Percentiles rank a stretch among this genome's conserved stretches.
Evolutionary conservation across 2,888 invertebrate genomes (phyloP).

Genomic region (Linnaemya vulpina): DNA sequence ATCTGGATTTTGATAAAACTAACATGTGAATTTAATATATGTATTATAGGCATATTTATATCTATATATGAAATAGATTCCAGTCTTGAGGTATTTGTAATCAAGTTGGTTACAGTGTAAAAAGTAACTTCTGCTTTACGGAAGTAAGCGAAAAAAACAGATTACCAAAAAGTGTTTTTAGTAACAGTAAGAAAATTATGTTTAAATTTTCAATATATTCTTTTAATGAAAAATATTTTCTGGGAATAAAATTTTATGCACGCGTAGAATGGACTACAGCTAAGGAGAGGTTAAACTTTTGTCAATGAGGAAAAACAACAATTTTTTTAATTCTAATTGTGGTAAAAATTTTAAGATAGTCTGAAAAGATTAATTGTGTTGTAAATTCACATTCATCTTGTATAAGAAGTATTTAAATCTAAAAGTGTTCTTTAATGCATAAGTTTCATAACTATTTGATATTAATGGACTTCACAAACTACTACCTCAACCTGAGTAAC

Average conservation of each 20-base stretch:
- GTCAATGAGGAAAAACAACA: background rate
- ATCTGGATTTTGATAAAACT: too few species aligned
- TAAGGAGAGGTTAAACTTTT: background rate
- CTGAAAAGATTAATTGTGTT: background rate
- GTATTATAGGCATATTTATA: background rate
- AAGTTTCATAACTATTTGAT: constrained; percentile 45
- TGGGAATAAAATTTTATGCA: background rate
- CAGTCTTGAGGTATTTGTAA: background rate
- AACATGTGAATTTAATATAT: too few species aligned
- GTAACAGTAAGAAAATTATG: too few species aligned
- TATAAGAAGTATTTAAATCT: background rate
- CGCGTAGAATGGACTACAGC: too few species aligned
- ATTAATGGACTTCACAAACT: constrained; percentile 27
- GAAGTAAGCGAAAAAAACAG: too few species aligned
- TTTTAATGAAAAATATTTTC: background rate
- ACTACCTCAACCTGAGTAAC: constrained; percentile 58
- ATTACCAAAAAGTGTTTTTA: too few species aligned
- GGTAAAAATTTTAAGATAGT: too few species aligned
- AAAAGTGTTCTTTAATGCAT: constrained; percentile 40
- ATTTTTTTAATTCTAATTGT: background rate
- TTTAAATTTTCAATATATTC: background rate
- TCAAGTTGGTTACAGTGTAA: background rate
- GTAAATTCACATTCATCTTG: constrained; percentile 13
- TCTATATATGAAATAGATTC: background rate
- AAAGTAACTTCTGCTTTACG: too few species aligned